Evolutionary conservation across 2,888 invertebrate species (phyloP).

Genomic region (Erebia palarica): DNA sequence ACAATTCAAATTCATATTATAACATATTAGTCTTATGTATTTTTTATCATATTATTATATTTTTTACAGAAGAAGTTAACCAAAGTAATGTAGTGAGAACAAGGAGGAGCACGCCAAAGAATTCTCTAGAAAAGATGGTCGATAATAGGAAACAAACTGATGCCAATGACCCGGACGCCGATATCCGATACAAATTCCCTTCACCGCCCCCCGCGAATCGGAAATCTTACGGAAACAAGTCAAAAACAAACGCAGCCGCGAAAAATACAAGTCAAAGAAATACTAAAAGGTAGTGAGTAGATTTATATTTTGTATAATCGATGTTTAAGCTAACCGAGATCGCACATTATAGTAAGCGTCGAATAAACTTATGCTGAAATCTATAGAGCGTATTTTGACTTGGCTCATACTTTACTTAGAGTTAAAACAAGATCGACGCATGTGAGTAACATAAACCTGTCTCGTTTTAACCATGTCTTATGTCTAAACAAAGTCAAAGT

Average conservation of each 20-base stretch:
- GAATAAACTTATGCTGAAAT: too few species aligned
- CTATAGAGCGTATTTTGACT: too few species aligned
- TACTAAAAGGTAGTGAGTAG: slow-evolving; percentile 43
- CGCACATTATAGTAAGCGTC: neutral
- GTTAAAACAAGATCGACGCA: too few species aligned
- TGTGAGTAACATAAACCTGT: too few species aligned
- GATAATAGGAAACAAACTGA: slow-evolving; percentile 3
- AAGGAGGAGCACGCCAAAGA: slow-evolving; percentile 21
- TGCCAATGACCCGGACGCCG: slow-evolving; percentile 29
- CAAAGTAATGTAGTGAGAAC: neutral
- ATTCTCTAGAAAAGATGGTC: neutral
- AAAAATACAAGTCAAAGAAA: slow-evolving; percentile 38
- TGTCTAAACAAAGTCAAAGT: too few species aligned
- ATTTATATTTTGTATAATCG: slow-evolving; percentile 6
- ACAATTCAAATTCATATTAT: too few species aligned
- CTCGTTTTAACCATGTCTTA: too few species aligned
- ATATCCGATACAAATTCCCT: slow-evolving; percentile 45
- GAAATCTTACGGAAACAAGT: slow-evolving; percentile 6
- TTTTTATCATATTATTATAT: neutral
- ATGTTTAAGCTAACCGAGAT: neutral
- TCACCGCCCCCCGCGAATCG: slow-evolving; percentile 35
- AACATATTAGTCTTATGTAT: neutral
- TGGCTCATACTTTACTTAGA: too few species aligned
- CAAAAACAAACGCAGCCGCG: slow-evolving; percentile 23
- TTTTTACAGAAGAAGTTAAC: slow-evolving; percentile 5